Evolutionary conservation across 2,888 invertebrate species (phyloP).

Genomic region (Orthonevra nobilis): DNA sequence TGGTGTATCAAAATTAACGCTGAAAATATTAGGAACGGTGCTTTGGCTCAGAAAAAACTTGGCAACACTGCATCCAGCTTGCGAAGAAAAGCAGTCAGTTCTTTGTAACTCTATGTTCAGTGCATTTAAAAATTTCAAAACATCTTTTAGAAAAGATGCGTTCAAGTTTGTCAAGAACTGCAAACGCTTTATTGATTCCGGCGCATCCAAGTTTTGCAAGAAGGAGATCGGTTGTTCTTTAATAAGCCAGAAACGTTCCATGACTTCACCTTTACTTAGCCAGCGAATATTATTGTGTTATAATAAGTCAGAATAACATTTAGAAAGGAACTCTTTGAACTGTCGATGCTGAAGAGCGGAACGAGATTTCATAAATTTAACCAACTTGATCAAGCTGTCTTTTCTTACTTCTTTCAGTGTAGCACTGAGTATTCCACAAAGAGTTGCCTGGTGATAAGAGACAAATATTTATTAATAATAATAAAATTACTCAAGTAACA

Average conservation of each 20-base stretch:
- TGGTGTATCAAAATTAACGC: no score
- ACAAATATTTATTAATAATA: no score
- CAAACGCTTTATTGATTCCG: conserved; percentile 14
- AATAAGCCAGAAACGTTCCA: conserved; percentile 8
- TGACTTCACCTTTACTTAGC: conserved; percentile 4
- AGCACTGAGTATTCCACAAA: no score
- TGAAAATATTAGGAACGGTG: no score
- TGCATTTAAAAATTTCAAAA: conserved; percentile 11
- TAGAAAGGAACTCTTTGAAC: not conserved
- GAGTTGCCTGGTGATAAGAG: no score
- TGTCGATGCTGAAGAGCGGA: conserved; percentile 7
- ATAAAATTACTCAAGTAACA: no score
- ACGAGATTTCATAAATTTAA: not conserved
- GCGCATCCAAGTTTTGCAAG: conserved; percentile 14
- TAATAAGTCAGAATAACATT: not conserved
- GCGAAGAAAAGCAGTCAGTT: conserved; percentile 7
- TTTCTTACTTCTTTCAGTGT: no score
- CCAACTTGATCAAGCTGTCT: no score
- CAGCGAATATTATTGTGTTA: conserved; percentile 6
- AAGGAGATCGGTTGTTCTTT: conserved; percentile 14
- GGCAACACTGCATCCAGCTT: no score
- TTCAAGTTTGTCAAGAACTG: conserved; percentile 1
- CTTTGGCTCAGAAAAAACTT: no score
- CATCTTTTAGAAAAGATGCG: conserved; percentile 9
- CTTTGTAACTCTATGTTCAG: conserved; percentile 14